Evolutionary conservation across 2,113 vertebrate genomes (phyloP).

Genomic region (Equus przewalskii): DNA sequence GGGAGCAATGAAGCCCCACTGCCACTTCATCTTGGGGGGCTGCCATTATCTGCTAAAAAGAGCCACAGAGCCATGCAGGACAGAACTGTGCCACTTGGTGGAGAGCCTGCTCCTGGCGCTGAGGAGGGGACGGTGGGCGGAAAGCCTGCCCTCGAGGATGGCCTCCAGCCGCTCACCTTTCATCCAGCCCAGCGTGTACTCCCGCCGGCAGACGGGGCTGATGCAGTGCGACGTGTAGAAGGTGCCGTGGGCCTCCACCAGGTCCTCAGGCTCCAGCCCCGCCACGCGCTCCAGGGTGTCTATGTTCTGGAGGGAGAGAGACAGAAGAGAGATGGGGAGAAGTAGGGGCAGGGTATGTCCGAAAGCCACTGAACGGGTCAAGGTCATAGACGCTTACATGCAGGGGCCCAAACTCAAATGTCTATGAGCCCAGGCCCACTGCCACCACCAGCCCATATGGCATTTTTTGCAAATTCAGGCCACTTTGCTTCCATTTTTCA

Average conservation of each 20-base stretch:
- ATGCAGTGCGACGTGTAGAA: slow-evolving; percentile 95
- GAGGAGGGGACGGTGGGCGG: fast-evolving
- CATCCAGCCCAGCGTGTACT: slow-evolving; percentile 94
- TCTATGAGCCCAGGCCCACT: not conserved
- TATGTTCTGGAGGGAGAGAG: slow-evolving; percentile 90
- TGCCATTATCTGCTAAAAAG: not conserved
- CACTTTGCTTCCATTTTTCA: not conserved
- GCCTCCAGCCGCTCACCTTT: slow-evolving; percentile 88
- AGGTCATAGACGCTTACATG: not conserved
- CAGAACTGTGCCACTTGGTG: fast-evolving
- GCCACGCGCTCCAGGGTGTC: slow-evolving; percentile 95
- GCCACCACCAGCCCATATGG: not conserved
- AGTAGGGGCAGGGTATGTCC: not conserved
- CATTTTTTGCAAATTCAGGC: not conserved
- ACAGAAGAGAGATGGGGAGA: not conserved
- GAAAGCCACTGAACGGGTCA: not conserved
- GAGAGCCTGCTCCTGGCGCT: not conserved
- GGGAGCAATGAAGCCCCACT: fast-evolving
- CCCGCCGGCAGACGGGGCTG: slow-evolving; percentile 88
- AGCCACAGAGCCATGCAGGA: not conserved
- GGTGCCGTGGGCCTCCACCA: slow-evolving; percentile 96
- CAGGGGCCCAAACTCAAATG: not conserved
- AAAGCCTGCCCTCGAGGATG: fast-evolving
- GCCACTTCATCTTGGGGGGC: not conserved
- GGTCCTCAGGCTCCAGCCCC: slow-evolving; percentile 90